Conservation (phyloP, 2,888 invertebrate genomes). For the Heliothis peltigera region DNA sequence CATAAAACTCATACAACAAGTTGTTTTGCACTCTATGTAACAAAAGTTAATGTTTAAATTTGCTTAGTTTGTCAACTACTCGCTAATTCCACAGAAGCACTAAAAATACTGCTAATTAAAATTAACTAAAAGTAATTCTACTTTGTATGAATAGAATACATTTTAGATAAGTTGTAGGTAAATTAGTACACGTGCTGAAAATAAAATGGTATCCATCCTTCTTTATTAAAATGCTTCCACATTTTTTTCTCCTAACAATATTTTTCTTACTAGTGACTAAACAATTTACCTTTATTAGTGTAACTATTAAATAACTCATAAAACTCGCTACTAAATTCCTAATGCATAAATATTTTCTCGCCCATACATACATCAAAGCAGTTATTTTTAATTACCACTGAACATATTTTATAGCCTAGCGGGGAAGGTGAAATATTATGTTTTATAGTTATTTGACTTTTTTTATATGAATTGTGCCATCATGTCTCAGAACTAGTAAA, state of each 20-base stretch:
- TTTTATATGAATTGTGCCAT: conserved; percentile 12
- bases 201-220: background rate
- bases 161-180: background rate
- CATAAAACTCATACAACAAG: conserved; percentile 35
- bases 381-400: conserved; percentile 49
- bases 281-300: conserved; percentile 26
- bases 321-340: conserved; percentile 21
- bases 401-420: conserved; percentile 34
- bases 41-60: conserved; percentile 19
- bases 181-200: background rate
- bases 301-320: conserved; percentile 19
- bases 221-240: background rate
- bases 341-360: conserved; percentile 36
- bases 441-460: conserved; percentile 24
- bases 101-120: conserved; percentile 23
- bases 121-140: conserved; percentile 6
- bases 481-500: background rate
- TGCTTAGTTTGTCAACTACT: conserved; percentile 23
- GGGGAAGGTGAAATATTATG: conserved; percentile 28
- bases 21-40: conserved; percentile 31
- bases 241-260: background rate
- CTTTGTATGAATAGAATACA: background rate
- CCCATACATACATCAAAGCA: conserved; percentile 35
- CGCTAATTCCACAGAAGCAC: conserved; percentile 18
- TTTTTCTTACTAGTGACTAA: background rate